Evolutionary conservation across 2,888 invertebrate genomes (phyloP).

Genomic region (Oithona nana): DNA sequence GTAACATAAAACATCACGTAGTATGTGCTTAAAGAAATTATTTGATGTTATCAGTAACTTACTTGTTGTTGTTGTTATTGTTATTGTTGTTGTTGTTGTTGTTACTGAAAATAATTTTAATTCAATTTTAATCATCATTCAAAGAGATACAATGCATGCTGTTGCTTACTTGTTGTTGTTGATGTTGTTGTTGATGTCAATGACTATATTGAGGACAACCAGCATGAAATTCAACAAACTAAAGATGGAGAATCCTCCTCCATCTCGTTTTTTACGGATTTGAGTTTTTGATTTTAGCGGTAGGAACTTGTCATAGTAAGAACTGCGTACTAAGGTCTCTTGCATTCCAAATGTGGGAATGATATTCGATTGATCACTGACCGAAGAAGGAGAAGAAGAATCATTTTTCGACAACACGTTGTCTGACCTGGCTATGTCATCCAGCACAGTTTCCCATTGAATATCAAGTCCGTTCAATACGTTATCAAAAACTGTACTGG

Average conservation of each 20-base stretch:
- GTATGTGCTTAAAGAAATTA: too few relatives aligned
- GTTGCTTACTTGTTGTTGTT: constrained; percentile 5
- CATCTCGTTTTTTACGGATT: neutral
- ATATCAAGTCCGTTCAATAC: neutral
- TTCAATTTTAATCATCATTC: too few relatives aligned
- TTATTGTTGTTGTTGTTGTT: neutral
- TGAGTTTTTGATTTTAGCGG: too few relatives aligned
- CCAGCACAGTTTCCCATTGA: neutral
- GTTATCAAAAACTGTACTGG: neutral
- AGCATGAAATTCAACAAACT: constrained; percentile 1
- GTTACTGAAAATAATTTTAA: too few relatives aligned
- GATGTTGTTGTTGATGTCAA: constrained; percentile 3
- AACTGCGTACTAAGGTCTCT: neutral
- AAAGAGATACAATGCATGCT: too few relatives aligned
- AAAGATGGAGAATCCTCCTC: neutral
- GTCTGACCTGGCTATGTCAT: too few relatives aligned
- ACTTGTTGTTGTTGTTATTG: neutral
- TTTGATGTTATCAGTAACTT: too few relatives aligned
- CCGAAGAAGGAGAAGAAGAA: neutral
- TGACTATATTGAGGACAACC: neutral
- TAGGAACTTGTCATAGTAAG: neutral
- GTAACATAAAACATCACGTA: too few relatives aligned
- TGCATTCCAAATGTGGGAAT: neutral
- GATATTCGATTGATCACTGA: neutral
- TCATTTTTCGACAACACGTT: too few relatives aligned